Percentiles rank a stretch among this genome's conserved stretches.
phyloP scores from a whole-genome alignment of 1,140 invertebrate species.

The Prorops nasuta region DNA sequence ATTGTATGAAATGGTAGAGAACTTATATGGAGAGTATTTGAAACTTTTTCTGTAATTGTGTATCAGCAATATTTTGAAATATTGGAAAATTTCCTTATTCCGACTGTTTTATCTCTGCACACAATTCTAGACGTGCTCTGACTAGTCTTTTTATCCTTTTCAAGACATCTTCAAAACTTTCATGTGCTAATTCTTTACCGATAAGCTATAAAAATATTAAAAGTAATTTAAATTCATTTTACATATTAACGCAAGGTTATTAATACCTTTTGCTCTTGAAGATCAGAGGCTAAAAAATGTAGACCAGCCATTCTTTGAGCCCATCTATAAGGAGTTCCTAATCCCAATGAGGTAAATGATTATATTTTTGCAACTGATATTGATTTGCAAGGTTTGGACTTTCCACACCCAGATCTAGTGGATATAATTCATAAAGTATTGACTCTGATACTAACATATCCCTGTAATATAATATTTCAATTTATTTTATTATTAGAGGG shows the following conservation, averaged over 20 bases:
- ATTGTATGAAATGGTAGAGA: slow-evolving; percentile 43
- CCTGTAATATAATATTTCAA: slow-evolving; percentile 30
- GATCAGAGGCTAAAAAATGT: slow-evolving; percentile 66
- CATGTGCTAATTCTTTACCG: slow-evolving; percentile 59
- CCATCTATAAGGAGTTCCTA: slow-evolving; percentile 86
- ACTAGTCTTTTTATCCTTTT: slow-evolving; percentile 71
- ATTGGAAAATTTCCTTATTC: slow-evolving; percentile 62
- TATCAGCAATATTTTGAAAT: slow-evolving; percentile 28
- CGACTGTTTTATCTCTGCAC: slow-evolving; percentile 74
- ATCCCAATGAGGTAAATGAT: slow-evolving; percentile 62
- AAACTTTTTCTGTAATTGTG: slow-evolving; percentile 44
- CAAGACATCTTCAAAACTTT: slow-evolving; percentile 67
- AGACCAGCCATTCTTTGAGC: slow-evolving; percentile 85
- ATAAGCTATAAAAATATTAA: slow-evolving; percentile 34
- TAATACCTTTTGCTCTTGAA: slow-evolving; percentile 38
- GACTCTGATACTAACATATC: slow-evolving; percentile 52
- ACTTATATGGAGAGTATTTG: slow-evolving; percentile 41
- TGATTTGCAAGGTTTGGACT: slow-evolving; percentile 85
- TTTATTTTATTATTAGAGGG: slow-evolving; percentile 4
- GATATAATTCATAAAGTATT: slow-evolving; percentile 67
- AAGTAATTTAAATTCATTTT: slow-evolving; percentile 4
- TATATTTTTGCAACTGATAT: slow-evolving; percentile 72
- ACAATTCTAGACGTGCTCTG: slow-evolving; percentile 70
- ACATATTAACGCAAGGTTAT: neutral
- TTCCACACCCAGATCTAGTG: slow-evolving; percentile 73